A percentile compares a stretch with the other conserved stretches of the same genome.
phyloP scores from a whole-genome alignment of 2,113 vertebrate genomes.

The Leucopternis melanops region DNA sequence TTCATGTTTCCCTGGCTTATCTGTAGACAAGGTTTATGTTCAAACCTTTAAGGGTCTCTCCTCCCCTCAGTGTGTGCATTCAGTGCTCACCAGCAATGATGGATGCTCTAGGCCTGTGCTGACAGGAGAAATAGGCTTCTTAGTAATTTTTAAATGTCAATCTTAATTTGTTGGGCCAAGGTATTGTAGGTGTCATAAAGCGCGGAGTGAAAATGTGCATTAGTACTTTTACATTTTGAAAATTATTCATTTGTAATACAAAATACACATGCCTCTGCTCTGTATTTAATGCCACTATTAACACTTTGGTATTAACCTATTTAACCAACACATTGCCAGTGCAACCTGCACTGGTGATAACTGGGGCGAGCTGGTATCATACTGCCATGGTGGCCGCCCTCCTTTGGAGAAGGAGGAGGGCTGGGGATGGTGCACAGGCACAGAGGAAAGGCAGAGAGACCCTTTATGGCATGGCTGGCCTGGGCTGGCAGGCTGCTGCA shows the following conservation, averaged over 20 bases:
- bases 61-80: background rate
- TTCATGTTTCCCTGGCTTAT: background rate
- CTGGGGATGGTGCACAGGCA: background rate
- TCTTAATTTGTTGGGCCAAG: slow-evolving; percentile 33
- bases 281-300: background rate
- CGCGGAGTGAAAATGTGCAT: background rate
- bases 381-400: background rate
- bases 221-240: background rate
- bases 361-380: rapidly evolving
- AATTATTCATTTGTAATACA: background rate
- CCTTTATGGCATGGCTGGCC: background rate
- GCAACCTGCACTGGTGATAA: background rate
- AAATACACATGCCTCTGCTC: background rate
- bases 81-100: background rate
- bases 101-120: background rate
- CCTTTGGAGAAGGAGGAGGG: background rate
- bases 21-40: slow-evolving; percentile 6
- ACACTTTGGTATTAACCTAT: background rate
- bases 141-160: slow-evolving; percentile 15
- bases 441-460: background rate
- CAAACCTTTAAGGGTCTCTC: slow-evolving; percentile 1
- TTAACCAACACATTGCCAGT: background rate
- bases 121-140: background rate
- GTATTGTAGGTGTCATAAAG: background rate
- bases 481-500: background rate